phyloP scores from a whole-genome alignment of 2,113 vertebrate species.

The Mesocricetus auratus region DNA sequence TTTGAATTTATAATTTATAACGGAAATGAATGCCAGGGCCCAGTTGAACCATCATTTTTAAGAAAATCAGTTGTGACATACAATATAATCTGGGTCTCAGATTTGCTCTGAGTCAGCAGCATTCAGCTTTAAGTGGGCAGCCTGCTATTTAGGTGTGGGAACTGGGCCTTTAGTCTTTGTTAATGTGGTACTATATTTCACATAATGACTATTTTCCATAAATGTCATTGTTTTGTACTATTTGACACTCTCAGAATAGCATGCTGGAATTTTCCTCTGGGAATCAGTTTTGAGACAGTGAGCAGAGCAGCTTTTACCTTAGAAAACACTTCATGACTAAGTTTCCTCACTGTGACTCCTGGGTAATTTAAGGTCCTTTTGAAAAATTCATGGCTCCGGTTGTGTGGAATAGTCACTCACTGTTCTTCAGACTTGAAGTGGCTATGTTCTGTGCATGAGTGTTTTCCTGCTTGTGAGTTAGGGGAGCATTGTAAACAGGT shows the following conservation, averaged over 20 bases:
- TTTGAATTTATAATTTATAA: slow-evolving; percentile 25
- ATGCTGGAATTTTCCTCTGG: neutral
- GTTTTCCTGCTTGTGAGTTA: neutral
- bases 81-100: neutral
- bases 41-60: slow-evolving; percentile 10
- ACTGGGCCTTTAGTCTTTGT: neutral
- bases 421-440: slow-evolving; percentile 8
- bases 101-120: neutral
- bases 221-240: slow-evolving; percentile 25
- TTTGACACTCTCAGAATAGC: neutral
- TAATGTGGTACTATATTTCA: neutral
- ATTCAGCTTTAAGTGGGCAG: neutral
- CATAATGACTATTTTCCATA: slow-evolving; percentile 2
- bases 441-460: neutral
- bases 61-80: slow-evolving; percentile 27
- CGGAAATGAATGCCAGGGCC: slow-evolving; percentile 4
- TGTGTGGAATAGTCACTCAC: slow-evolving; percentile 21
- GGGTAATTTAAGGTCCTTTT: neutral
- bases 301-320: neutral
- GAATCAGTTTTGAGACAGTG: neutral
- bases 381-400: slow-evolving; percentile 31
- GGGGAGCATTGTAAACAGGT: neutral
- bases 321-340: neutral
- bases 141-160: neutral
- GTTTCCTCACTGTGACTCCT: neutral